Conservation (phyloP, 2,797 vertebrate species). For the Steatocranus sp. region DNA sequence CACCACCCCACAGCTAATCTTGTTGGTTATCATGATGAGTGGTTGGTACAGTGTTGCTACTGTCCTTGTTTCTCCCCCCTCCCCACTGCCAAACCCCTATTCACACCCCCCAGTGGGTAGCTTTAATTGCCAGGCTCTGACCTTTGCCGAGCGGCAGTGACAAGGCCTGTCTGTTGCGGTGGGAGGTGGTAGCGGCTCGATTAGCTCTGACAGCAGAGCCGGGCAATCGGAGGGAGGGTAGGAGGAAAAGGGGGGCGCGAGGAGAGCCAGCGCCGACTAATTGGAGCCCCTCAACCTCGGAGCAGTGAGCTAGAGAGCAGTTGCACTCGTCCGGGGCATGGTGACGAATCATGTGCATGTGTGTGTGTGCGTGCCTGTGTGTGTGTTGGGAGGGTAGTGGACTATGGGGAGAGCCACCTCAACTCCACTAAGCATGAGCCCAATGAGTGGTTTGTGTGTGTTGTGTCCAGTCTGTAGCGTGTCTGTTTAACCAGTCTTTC, state of each 20-base stretch:
- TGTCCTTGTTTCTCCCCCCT: conserved; percentile 14
- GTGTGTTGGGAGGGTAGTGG: background rate
- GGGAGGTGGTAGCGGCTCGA: conserved; percentile 75
- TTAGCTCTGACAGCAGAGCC: conserved; percentile 68
- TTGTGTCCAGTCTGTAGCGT: background rate
- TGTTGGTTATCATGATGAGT: conserved; percentile 59
- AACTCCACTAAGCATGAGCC: background rate
- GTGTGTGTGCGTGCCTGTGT: background rate
- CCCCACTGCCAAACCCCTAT: background rate
- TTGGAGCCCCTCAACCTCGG: conserved; percentile 58
- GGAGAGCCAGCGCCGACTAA: conserved; percentile 42
- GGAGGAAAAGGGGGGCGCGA: background rate
- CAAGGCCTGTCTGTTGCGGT: conserved; percentile 70
- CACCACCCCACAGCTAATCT: conserved; percentile 39
- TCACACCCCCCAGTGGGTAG: conserved; percentile 59
- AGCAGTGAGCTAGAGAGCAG: conserved; percentile 43
- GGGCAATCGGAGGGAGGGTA: conserved; percentile 10
- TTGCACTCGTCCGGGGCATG: conserved; percentile 24
- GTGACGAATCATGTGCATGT: background rate
- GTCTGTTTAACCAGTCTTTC: background rate
- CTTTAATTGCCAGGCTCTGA: conserved; percentile 81
- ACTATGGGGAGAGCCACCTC: conserved; percentile 2
- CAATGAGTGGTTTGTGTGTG: background rate
- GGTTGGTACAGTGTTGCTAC: conserved; percentile 45
- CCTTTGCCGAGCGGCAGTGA: conserved; percentile 75